A percentile compares a stretch with the other conserved stretches of the same genome.
phyloP scores from a whole-genome alignment of 2,888 invertebrate genomes.

The Phania funesta region DNA sequence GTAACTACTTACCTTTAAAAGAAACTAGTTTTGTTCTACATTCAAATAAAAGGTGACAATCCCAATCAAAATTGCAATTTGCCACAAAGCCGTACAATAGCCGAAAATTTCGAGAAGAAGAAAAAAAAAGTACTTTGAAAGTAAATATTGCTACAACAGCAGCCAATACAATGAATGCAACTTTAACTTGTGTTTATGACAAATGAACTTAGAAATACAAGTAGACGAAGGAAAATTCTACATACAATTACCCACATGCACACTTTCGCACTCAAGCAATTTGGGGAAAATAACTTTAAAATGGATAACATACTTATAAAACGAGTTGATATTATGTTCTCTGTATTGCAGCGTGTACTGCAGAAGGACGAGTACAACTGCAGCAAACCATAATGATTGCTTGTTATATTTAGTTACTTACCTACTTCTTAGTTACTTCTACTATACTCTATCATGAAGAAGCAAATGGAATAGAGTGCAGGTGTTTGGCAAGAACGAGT shows the following conservation, averaged over 20 bases:
- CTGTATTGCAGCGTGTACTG: constrained; percentile 4
- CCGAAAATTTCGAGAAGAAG: constrained; percentile 46
- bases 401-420: constrained; percentile 45
- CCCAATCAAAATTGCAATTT: background rate
- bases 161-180: constrained; percentile 63
- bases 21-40: background rate
- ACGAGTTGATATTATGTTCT: background rate
- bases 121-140: constrained; percentile 21
- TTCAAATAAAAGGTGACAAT: background rate
- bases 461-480: constrained; percentile 20
- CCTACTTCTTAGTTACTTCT: constrained; percentile 5
- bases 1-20: too few relatives aligned
- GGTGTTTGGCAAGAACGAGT: constrained; percentile 24
- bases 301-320: constrained; percentile 12
- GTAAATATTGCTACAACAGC: constrained; percentile 10
- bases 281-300: constrained; percentile 7
- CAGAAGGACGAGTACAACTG: constrained; percentile 33
- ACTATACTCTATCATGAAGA: background rate
- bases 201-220: constrained; percentile 54
- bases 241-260: constrained; percentile 43
- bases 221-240: constrained; percentile 44
- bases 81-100: constrained; percentile 15
- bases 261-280: constrained; percentile 19
- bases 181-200: constrained; percentile 67
- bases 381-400: constrained; percentile 55